Evolutionary conservation across 2,888 invertebrate species (phyloP).

Genomic region (Nephrotoma guestfalica): DNA sequence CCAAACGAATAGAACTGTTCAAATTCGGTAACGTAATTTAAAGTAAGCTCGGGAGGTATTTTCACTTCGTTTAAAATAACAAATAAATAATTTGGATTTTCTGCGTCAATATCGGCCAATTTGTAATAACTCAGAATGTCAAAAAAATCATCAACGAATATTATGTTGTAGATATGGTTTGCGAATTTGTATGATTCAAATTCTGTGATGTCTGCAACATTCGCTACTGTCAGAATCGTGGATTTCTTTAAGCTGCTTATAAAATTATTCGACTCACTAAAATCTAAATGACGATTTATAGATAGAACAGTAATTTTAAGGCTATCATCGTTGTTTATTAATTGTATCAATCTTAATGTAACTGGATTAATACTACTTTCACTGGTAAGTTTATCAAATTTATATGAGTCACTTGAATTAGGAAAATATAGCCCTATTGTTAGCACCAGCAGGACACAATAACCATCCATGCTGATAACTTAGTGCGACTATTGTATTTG

Average conservation of each 20-base stretch:
- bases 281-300: not conserved
- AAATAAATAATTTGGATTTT: not conserved
- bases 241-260: not conserved
- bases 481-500: too few species aligned
- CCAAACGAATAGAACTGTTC: not conserved
- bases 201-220: not conserved
- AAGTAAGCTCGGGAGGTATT: not conserved
- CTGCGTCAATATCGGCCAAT: not conserved
- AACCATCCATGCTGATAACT: too few species aligned
- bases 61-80: not conserved
- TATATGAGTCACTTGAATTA: not conserved
- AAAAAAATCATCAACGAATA: not conserved
- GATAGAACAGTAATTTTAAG: not conserved
- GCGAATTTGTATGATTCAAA: not conserved
- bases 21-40: not conserved
- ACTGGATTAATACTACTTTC: not conserved
- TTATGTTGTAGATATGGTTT: not conserved
- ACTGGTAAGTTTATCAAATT: not conserved
- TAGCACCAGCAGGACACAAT: not conserved
- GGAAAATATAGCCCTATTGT: not conserved
- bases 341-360: not conserved
- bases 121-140: not conserved
- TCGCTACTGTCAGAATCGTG: not conserved
- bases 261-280: not conserved
- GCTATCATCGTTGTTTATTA: not conserved